Evolutionary conservation across 2,888 invertebrate species (phyloP).

Genomic region (Rotaria socialis): DNA sequence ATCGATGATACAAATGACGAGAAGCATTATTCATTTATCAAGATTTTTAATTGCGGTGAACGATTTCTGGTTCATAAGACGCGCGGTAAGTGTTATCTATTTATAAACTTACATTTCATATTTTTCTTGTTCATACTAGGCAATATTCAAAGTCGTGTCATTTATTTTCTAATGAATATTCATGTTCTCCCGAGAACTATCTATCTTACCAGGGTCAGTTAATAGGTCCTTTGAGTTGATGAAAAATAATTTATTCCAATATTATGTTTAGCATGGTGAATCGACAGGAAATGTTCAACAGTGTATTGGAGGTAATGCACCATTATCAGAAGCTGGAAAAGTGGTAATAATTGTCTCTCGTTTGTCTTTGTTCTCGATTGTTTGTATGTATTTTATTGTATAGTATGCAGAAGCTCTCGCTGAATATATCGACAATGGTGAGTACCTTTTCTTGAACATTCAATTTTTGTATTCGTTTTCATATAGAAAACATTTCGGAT

Average conservation of each 20-base stretch:
- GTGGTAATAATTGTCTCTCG: constrained; percentile 50
- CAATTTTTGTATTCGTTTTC: no score
- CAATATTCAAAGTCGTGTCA: constrained; percentile 91
- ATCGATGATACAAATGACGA: constrained; percentile 77
- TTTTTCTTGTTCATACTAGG: constrained; percentile 59
- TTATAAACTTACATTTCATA: no score
- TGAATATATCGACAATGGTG: no score
- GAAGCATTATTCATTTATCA: constrained; percentile 74
- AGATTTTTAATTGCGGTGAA: constrained; percentile 70
- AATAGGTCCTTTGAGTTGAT: background rate
- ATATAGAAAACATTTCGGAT: constrained; percentile 62
- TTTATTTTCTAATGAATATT: constrained; percentile 98
- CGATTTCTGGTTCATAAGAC: constrained; percentile 62
- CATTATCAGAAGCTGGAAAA: constrained; percentile 75
- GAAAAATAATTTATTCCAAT: background rate
- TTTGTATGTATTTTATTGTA: no score
- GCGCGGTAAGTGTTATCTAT: constrained; percentile 51
- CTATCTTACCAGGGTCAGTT: constrained; percentile 81
- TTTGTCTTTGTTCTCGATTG: no score
- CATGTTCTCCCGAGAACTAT: constrained; percentile 95
- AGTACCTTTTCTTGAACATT: no score
- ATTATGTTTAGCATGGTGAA: constrained; percentile 78
- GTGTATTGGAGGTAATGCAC: constrained; percentile 91
- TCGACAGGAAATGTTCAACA: constrained; percentile 86
- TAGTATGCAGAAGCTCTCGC: no score